Conservation (phyloP, 2,888 invertebrate genomes). For the Zygogramma bicolorata region DNA sequence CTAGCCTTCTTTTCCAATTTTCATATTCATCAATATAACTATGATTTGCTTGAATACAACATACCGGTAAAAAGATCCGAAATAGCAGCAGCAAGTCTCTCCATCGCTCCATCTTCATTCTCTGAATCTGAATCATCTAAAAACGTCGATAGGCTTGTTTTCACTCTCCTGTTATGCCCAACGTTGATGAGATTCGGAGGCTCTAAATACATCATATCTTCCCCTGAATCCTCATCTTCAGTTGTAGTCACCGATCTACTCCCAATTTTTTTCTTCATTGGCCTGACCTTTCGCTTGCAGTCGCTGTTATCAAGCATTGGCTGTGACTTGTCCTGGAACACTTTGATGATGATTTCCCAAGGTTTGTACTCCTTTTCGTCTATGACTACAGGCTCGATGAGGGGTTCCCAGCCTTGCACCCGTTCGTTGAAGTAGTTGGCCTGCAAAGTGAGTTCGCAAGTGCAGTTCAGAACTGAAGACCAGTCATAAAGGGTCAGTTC, state of each 20-base stretch:
- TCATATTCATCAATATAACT: no score
- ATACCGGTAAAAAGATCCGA: slow-evolving; percentile 82
- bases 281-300: slow-evolving; percentile 50
- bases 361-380: slow-evolving; percentile 77
- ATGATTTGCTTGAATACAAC: not conserved
- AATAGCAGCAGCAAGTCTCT: slow-evolving; percentile 79
- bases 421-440: slow-evolving; percentile 67
- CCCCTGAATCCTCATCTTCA: slow-evolving; percentile 64
- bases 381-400: slow-evolving; percentile 80
- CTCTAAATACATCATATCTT: slow-evolving; percentile 66
- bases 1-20: no score
- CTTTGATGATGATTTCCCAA: slow-evolving; percentile 78
- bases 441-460: slow-evolving; percentile 65
- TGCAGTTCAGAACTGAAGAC: slow-evolving; percentile 69
- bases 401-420: slow-evolving; percentile 81
- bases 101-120: slow-evolving; percentile 77
- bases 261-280: slow-evolving; percentile 48
- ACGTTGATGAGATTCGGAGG: slow-evolving; percentile 60
- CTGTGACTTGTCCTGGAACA: slow-evolving; percentile 68
- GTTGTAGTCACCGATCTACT: slow-evolving; percentile 58
- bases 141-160: slow-evolving; percentile 70
- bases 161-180: slow-evolving; percentile 62
- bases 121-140: slow-evolving; percentile 80
- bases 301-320: slow-evolving; percentile 58
- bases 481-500: slow-evolving; percentile 76